Evolutionary conservation across 2,113 vertebrate genomes (phyloP), one percentile per base, ranked within the genome.

Genomic region (Prunella fulvescens): DNA sequence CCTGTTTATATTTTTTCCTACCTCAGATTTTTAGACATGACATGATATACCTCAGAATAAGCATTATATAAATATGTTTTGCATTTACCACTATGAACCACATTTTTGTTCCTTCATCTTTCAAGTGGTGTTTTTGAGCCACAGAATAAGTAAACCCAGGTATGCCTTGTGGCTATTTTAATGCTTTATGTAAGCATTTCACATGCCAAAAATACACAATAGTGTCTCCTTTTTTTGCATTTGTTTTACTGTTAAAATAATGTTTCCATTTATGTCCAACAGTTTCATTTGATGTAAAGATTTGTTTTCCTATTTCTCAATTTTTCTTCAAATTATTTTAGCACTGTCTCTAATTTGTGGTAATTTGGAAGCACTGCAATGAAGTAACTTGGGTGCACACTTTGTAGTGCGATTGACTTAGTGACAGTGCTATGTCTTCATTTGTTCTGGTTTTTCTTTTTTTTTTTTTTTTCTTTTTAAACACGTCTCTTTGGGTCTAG

Each of bases 351-450:
- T 74, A 60, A 91, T 78, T 86, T 33, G 45, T 77, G 37, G 20
- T 74, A 54, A 86, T 83, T 70, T 83, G 44, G 56, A 67, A 94
- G 64, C 67, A 19, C 23, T 84, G 77, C 81, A 37, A 6, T 82
- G 71, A 69, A 66, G 54, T 84, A 90, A 88, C 79, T 94, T 93
- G 71, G 26, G 48, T 5, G 9, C 69, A 77, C 17, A 78, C 86
- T 94, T 94, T 66, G 64, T 79, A 65, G 64, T 61, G 65, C 3
- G 3, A 50, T 42, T 92, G 61, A 77, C 92, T 92, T 56, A 74
- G 66, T 70, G 74, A 53, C 88, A 92, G 87, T 39, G 47, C 71
- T 83, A 84, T 88, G 85, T 94, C 88, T 92, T 96, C 84, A 94
- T 92, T 96, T 95, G 82, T 95, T 94, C 95, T 85, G 58, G 4